Base-by-base conservation (phyloP, 2,113 vertebrate species). In the Pholis gunnellus region DNA sequence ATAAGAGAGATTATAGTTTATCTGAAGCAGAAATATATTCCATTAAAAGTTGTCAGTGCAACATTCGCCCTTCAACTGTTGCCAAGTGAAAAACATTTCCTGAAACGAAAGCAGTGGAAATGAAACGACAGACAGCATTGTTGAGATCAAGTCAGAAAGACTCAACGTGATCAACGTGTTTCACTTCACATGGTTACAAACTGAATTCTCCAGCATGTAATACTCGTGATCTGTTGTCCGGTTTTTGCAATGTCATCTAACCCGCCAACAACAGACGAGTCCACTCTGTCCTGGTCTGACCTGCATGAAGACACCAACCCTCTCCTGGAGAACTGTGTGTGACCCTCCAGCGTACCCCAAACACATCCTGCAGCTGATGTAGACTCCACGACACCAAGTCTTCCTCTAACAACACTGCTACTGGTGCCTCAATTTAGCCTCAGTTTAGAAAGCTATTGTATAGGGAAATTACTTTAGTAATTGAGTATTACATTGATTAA, bases 1-100 rank as follows among this genome's bases (percentile, higher is more conserved):
- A 87, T 67, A 80, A 76, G 72, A 82, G 72, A 83, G 76, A 86
- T 90, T 90, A 87, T 17, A 86, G 56, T 72, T 90, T 81, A 80
- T 75, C 79, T 82, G 40, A 76, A 83, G 79, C 79, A 83, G 48
- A 86, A 87, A 82, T 70, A 80, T 66, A 78, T 82, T 84, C 63
- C 78, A 86, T 89, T 87, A 79, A 64, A 81, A 61, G 52, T 29
- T 79, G 82, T 71, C 64, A 75, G 82, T 17, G 65, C 34, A 76
- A 66, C 73, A 73, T 29, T 69, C 86, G 72, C 70, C 75, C 67
- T 85, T 81, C 57, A 82, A 74, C 72, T 83, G 81, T 44, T 85
- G 79, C 76, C 74, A 75, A 83, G 78, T 1, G 20, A 57, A 59
- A 82, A 57, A 46, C 8, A 56, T n/a, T 72, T 52, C 36, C 66